Conservation (phyloP, 2,888 invertebrate species). For the Caenorhabditis imperialis region DNA sequence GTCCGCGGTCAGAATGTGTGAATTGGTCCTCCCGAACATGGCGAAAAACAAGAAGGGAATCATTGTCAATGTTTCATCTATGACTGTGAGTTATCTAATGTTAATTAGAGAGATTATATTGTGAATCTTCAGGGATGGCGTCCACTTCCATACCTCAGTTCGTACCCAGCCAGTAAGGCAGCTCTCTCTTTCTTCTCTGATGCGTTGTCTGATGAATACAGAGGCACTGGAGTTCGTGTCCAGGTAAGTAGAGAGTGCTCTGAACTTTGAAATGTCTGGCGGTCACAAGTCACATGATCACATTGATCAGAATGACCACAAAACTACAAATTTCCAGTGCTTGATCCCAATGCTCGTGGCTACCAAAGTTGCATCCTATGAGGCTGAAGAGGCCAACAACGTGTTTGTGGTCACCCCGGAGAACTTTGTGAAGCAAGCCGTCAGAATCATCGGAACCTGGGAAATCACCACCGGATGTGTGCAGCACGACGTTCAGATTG, state of each 20-base stretch:
- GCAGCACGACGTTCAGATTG: slow-evolving; percentile 76
- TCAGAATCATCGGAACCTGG: slow-evolving; percentile 71
- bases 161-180: slow-evolving; percentile 76
- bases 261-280: no score
- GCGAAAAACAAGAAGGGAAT: slow-evolving; percentile 71
- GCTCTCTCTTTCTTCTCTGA: slow-evolving; percentile 76
- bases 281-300: no score
- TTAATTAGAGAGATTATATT: no score
- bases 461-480: slow-evolving; percentile 74
- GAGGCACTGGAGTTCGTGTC: slow-evolving; percentile 69
- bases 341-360: slow-evolving; percentile 76
- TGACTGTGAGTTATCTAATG: slow-evolving; percentile 71
- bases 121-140: slow-evolving; percentile 76
- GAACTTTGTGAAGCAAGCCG: slow-evolving; percentile 74
- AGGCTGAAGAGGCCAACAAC: slow-evolving; percentile 73
- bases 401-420: slow-evolving; percentile 75
- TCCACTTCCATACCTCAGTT: slow-evolving; percentile 76
- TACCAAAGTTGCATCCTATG: slow-evolving; percentile 77
- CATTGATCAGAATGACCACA: no score
- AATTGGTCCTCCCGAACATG: slow-evolving; percentile 76
- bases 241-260: no score
- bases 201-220: slow-evolving; percentile 74
- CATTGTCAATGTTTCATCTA: slow-evolving; percentile 76
- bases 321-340: slow-evolving; percentile 67
- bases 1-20: slow-evolving; percentile 69